A percentile compares a stretch with the other conserved stretches of the same genome.
Conservation (phyloP, 1,140 invertebrate genomes). For the Charaxes varanes region DNA sequence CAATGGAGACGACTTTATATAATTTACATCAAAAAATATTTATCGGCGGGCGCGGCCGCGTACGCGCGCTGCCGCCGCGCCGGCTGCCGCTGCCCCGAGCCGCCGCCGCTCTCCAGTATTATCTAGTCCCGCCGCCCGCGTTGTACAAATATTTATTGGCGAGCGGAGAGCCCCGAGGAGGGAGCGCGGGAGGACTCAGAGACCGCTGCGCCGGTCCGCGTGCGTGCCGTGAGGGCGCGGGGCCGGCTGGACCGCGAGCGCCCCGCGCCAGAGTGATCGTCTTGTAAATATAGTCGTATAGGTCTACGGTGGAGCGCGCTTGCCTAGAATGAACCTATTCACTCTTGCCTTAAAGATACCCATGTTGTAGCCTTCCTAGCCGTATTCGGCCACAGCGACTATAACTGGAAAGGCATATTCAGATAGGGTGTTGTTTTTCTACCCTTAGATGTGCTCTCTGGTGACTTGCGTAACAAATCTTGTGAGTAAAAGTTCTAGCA, state of each 20-base stretch:
- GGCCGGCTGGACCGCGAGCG: constrained; percentile 48
- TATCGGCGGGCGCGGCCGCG: constrained; percentile 84
- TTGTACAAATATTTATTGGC: constrained; percentile 73
- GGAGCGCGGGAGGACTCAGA: constrained; percentile 49
- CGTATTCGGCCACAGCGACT: too few species aligned
- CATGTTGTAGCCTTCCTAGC: too few species aligned
- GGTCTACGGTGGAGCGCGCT: too few species aligned
- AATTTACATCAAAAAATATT: too few species aligned
- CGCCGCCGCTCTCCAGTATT: constrained; percentile 70
- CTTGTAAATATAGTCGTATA: constrained; percentile 44
- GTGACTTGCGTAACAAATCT: too few species aligned
- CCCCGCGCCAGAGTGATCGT: constrained; percentile 62
- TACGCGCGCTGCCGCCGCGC: constrained; percentile 85
- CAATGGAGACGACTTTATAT: too few species aligned
- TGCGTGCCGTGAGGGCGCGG: constrained; percentile 47
- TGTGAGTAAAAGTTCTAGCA: too few species aligned
- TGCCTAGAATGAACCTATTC: too few species aligned
- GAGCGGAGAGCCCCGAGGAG: constrained; percentile 44
- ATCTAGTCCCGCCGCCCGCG: constrained; percentile 70
- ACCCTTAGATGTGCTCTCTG: too few species aligned
- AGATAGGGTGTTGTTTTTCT: too few species aligned
- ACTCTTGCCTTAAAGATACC: too few species aligned
- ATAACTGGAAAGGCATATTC: too few species aligned
- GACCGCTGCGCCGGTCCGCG: constrained; percentile 40
- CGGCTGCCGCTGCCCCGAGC: constrained; percentile 75